These are phyloP conservation scores for Mythimna pallens DNA, from an alignment of 2,888 invertebrate genomes.

Conservation along the genomic window DNA sequence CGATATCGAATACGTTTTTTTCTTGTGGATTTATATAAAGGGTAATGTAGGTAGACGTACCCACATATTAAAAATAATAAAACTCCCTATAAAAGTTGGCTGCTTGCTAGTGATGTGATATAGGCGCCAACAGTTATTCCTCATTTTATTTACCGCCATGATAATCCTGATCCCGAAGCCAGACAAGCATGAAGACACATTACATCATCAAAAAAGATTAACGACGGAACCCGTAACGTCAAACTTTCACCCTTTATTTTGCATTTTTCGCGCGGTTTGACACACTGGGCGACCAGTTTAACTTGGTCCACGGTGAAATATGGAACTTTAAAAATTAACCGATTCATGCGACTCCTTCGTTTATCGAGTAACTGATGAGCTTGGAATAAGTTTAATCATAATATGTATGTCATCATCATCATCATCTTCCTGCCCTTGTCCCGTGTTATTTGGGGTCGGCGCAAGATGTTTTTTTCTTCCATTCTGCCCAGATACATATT, in stretches of 20 bases:
- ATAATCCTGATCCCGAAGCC: constrained; percentile 52
- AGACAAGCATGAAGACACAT: constrained; percentile 67
- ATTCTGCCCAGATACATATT: too few relatives aligned
- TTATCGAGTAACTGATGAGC: background rate
- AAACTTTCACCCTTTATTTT: constrained; percentile 64
- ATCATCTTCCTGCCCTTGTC: too few relatives aligned
- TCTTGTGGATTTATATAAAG: too few relatives aligned
- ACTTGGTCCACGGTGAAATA: background rate
- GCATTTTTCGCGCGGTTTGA: constrained; percentile 56
- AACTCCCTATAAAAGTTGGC: too few relatives aligned
- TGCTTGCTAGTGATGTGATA: too few relatives aligned
- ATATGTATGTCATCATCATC: too few relatives aligned
- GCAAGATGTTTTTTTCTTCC: too few relatives aligned
- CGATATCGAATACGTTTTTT: too few relatives aligned
- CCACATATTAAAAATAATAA: too few relatives aligned
- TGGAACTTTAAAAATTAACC: background rate
- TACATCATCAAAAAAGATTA: constrained; percentile 66
- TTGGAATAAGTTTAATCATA: background rate
- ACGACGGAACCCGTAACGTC: constrained; percentile 57
- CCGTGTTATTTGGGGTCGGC: too few relatives aligned
- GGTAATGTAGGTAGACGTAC: too few relatives aligned
- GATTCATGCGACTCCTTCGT: background rate
- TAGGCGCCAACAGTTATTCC: too few relatives aligned
- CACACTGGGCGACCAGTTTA: constrained; percentile 13
- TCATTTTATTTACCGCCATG: constrained; percentile 57